These are phyloP conservation scores for Morpho deidamia DNA, from an alignment of 2,888 invertebrate species.

Conservation along the genomic window DNA sequence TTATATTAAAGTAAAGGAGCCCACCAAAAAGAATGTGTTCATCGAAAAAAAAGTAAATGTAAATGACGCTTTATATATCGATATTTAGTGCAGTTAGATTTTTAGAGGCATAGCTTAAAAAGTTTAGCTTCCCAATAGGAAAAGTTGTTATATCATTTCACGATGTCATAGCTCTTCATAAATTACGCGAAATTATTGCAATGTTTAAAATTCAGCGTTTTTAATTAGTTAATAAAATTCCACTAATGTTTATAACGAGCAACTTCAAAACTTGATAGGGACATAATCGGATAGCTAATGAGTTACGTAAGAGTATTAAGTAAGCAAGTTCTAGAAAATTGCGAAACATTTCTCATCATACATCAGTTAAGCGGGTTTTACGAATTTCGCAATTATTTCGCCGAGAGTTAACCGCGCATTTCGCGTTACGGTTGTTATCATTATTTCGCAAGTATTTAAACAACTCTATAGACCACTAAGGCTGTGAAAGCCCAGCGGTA, in stretches of 20 bases:
- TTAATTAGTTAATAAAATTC: slow-evolving; percentile 14
- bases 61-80: no score
- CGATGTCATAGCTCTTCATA: background rate
- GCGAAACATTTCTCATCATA: slow-evolving; percentile 16
- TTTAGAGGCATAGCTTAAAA: no score
- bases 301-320: slow-evolving; percentile 7
- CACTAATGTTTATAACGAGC: slow-evolving; percentile 12
- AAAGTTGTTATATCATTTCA: no score
- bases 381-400: background rate
- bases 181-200: slow-evolving; percentile 3
- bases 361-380: background rate
- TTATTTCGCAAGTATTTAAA: background rate
- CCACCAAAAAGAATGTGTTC: no score
- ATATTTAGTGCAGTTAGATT: no score
- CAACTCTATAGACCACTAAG: no score
- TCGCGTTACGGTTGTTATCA: background rate
- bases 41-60: no score
- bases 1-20: no score
- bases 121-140: no score
- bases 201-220: slow-evolving; percentile 1
- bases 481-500: no score
- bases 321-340: slow-evolving; percentile 2
- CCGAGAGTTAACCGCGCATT: background rate
- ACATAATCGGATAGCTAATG: slow-evolving; percentile 1
- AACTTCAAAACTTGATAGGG: background rate